Evolutionary conservation across 1,140 invertebrate genomes (phyloP), one percentile per base, ranked within the genome.

Genomic region (Elysia chlorotica): DNA sequence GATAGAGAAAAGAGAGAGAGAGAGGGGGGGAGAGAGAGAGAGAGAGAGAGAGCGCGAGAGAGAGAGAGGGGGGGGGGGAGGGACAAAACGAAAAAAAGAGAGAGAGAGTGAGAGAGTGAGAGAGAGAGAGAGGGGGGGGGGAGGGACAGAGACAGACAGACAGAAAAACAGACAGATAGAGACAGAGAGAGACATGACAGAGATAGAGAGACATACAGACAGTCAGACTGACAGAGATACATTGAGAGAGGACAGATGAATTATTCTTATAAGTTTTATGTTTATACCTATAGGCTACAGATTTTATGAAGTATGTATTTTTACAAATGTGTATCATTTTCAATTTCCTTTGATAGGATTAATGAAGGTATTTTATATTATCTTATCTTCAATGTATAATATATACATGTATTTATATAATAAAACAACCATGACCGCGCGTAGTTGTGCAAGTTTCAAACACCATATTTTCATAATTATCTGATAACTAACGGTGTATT

Each of bases 111-210:
- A 48, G 41, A 48, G 41, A 48, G 41, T 14, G 41, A 48, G 41
- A 48, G 41, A 48, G 41, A 48, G 41, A 48, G 41, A 48, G 41
- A 48, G 41, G n/a, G 41, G n/a, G 41, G n/a, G 41, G 41, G n/a
- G 41, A 48, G 41, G n/a, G 41, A 48, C 10, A 48, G 41, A 48
- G 41, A 48, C 10, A 48, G 41, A 48, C 10, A 48, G 41, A n/a
- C 41, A 14, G 10, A 14, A 48, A 48, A 48, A 48, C 41, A 48
- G 10, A n/a, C 10, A 14, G 10, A n/a, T 10, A 59, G 56, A 59
- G 56, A 59, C 10, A 59, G 25, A 59, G 56, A 59, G 56, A 59
- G 56, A 59, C 10, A 59, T n/a, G 56, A 59, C 10, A 59, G 28
- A 59, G 56, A 59, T 10, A 59, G 56, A 59, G 56, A 59, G 56